Evolutionary conservation across 1,140 invertebrate species (phyloP).

Genomic region (Manduca sexta): DNA sequence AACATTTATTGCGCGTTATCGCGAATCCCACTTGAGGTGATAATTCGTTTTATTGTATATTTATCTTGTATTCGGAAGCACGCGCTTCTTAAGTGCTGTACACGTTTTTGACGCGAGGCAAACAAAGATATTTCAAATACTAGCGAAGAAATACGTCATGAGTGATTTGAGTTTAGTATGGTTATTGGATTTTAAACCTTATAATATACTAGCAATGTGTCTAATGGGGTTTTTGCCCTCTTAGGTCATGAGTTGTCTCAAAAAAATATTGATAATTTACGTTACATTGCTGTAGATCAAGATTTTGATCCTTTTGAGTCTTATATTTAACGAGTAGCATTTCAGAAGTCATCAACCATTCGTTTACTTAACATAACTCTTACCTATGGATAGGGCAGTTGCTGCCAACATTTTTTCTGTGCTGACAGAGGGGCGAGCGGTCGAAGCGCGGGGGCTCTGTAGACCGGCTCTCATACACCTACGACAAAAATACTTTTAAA

Average conservation of each 20-base stretch:
- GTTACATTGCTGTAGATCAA: too few species aligned
- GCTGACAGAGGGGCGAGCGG: slow-evolving; percentile 37
- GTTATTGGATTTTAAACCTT: too few species aligned
- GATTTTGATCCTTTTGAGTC: too few species aligned
- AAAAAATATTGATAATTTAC: too few species aligned
- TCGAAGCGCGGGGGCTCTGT: slow-evolving; percentile 44
- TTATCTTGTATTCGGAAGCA: neutral
- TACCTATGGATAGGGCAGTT: slow-evolving; percentile 44
- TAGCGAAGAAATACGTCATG: too few species aligned
- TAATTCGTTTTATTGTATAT: neutral
- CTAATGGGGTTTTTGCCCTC: too few species aligned
- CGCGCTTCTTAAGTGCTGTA: neutral
- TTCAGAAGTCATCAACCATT: too few species aligned
- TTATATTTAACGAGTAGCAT: too few species aligned
- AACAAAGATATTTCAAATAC: too few species aligned
- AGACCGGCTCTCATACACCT: slow-evolving; percentile 51
- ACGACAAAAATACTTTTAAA: slow-evolving; percentile 1
- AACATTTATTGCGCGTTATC: neutral
- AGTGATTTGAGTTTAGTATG: too few species aligned
- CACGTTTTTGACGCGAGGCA: neutral
- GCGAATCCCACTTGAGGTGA: neutral
- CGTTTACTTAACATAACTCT: slow-evolving; percentile 4
- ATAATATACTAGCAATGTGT: too few species aligned
- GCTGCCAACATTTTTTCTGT: slow-evolving; percentile 28
- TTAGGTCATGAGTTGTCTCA: too few species aligned